Conservation (phyloP, 2,797 vertebrate species). For the Miichthys miiuy region DNA sequence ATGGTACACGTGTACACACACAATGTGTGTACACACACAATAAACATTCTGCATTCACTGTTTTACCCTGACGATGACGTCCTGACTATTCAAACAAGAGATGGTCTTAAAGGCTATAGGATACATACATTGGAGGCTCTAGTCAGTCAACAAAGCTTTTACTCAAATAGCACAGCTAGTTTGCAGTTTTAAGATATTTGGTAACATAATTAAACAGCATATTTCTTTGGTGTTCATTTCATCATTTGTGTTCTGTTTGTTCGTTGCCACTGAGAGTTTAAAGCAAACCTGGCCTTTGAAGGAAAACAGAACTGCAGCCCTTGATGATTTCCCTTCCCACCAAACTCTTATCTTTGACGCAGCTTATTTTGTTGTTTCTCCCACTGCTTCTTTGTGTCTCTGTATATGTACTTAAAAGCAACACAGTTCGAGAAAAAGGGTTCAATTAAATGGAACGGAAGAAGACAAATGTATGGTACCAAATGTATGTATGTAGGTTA, state of each 20-base stretch:
- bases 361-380: not conserved
- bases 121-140: not conserved
- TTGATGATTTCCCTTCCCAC: not conserved
- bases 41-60: not conserved
- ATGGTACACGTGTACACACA: not conserved
- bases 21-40: too few species aligned
- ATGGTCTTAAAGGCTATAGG: not conserved
- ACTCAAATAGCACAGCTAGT: not conserved
- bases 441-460: not conserved
- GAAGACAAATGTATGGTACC: not conserved
- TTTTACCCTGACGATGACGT: not conserved
- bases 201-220: not conserved
- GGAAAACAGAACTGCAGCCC: not conserved
- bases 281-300: constrained; percentile 10
- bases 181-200: not conserved
- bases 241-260: not conserved
- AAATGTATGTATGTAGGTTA: not conserved
- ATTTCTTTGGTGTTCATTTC: not conserved
- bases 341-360: not conserved
- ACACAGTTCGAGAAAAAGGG: not conserved
- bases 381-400: not conserved
- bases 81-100: not conserved
- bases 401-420: constrained; percentile 8
- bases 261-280: constrained; percentile 4
- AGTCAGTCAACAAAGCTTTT: not conserved